phyloP scores from a whole-genome alignment of 2,797 vertebrate species.

The Malurus leucopterus region DNA sequence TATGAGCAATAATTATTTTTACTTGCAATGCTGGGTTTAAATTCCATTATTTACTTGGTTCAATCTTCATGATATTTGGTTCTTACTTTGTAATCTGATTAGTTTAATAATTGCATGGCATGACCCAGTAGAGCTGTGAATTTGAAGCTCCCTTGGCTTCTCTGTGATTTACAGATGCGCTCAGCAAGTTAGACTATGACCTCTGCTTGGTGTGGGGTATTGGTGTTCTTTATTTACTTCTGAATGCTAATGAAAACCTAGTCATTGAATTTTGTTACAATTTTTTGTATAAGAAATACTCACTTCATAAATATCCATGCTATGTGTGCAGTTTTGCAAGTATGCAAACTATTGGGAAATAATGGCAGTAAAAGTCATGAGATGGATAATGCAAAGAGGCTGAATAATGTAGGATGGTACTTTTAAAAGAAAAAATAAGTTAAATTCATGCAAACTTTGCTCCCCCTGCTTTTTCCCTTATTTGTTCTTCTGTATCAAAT shows the following conservation, averaged over 20 bases:
- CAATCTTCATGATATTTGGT: background rate
- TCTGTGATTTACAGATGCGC: slow-evolving; percentile 1
- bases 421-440: background rate
- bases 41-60: slow-evolving; percentile 11
- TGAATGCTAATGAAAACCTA: slow-evolving; percentile 8
- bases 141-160: slow-evolving; percentile 27
- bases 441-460: background rate
- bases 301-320: background rate
- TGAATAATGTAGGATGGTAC: background rate
- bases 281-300: slow-evolving; percentile 44
- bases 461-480: background rate
- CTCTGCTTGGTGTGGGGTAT: slow-evolving; percentile 2
- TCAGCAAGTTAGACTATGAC: slow-evolving; percentile 1
- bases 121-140: slow-evolving; percentile 17
- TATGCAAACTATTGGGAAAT: slow-evolving; percentile 24
- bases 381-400: background rate
- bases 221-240: slow-evolving; percentile 29
- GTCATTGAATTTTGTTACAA: background rate
- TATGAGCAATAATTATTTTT: slow-evolving; percentile 59
- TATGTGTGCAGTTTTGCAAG: slow-evolving; percentile 1
- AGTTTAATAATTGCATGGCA: slow-evolving; percentile 44
- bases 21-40: slow-evolving; percentile 44
- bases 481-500: background rate
- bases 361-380: background rate
- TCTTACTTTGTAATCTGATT: slow-evolving; percentile 16